Evolutionary conservation across 2,113 vertebrate species (phyloP).

Genomic region (Morone chrysops): DNA sequence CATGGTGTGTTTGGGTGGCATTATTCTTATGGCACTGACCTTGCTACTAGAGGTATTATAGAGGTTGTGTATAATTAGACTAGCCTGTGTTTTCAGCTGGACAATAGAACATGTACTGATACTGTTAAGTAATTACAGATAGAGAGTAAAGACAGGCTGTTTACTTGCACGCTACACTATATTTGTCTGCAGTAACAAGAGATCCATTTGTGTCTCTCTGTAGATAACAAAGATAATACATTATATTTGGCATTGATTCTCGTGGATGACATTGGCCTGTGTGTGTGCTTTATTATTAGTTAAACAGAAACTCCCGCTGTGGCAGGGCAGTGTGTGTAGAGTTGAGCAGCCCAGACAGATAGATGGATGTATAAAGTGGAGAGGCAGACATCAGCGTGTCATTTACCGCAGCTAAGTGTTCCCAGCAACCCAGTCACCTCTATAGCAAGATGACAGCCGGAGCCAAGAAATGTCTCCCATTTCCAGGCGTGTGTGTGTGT

Average conservation of each 20-base stretch:
- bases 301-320: not conserved
- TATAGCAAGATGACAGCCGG: constrained; percentile 18
- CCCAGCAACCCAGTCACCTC: constrained; percentile 59
- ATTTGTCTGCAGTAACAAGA: not conserved
- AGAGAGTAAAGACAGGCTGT: not conserved
- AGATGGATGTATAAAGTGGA: constrained; percentile 28
- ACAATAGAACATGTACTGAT: constrained; percentile 47
- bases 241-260: constrained; percentile 3
- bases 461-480: constrained; percentile 48
- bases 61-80: constrained; percentile 37
- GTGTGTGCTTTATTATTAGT: constrained; percentile 13
- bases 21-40: constrained; percentile 28
- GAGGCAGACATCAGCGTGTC: constrained; percentile 28
- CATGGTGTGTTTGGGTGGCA: constrained; percentile 59
- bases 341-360: constrained; percentile 11
- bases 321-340: not conserved
- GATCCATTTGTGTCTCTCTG: not conserved
- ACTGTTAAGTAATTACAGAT: constrained; percentile 44
- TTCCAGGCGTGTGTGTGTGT: constrained; percentile 44
- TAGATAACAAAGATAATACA: not conserved
- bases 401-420: constrained; percentile 39
- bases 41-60: not conserved
- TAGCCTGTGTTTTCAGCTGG: constrained; percentile 17
- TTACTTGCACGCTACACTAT: not conserved
- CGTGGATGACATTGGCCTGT: not conserved